Evolutionary conservation across 2,113 vertebrate genomes (phyloP).

Genomic region (Trochalopteron elliotii): DNA sequence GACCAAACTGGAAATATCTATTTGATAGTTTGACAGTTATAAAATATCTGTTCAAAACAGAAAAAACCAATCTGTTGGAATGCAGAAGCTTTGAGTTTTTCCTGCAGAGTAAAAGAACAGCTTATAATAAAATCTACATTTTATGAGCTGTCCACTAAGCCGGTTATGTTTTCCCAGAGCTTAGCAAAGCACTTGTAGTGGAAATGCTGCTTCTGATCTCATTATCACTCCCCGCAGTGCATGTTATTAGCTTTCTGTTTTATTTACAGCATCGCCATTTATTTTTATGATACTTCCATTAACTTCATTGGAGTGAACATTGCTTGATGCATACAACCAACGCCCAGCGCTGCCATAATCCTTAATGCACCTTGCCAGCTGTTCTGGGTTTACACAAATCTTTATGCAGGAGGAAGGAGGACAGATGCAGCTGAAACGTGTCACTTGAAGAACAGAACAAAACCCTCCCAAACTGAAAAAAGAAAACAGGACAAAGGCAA

Average conservation of each 20-base stretch:
- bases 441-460: background rate
- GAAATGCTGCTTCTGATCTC: conserved; percentile 24
- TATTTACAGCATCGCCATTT: conserved; percentile 43
- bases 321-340: background rate
- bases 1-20: background rate
- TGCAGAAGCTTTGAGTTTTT: background rate
- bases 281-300: conserved; percentile 44
- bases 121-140: background rate
- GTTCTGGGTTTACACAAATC: background rate
- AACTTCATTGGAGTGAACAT: conserved; percentile 17
- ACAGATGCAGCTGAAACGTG: background rate
- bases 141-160: conserved; percentile 6
- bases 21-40: background rate
- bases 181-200: conserved; percentile 8
- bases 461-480: background rate
- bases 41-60: background rate
- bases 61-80: background rate
- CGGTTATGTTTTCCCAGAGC: background rate
- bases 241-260: conserved; percentile 47
- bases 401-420: background rate
- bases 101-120: background rate
- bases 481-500: background rate
- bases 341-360: background rate
- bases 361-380: background rate
- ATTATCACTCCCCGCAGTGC: conserved; percentile 26